Percentiles rank a stretch among this genome's conserved stretches.
Conservation (phyloP, 1,140 invertebrate species). For the Drosophila kohkoa region DNA sequence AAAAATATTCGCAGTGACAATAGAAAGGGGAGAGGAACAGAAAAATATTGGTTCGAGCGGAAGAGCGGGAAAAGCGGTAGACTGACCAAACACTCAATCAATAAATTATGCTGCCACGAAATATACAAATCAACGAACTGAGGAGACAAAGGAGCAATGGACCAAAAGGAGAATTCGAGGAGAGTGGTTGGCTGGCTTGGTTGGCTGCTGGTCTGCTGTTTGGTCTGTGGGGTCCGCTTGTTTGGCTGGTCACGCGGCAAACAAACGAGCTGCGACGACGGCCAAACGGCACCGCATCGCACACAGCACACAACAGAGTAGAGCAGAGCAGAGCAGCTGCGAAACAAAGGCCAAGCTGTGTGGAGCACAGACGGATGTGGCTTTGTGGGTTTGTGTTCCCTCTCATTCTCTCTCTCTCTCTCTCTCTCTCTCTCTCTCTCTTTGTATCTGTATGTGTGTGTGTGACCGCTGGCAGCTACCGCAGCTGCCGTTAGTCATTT, state of each 20-base stretch:
- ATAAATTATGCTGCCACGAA: conserved; percentile 81
- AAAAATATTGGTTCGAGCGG: not conserved
- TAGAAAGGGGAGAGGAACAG: conserved; percentile 35
- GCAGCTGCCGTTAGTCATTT: conserved; percentile 75
- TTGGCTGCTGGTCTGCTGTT: conserved; percentile 9
- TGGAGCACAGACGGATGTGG: conserved; percentile 76
- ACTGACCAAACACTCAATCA: conserved; percentile 80
- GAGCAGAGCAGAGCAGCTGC: conserved; percentile 38
- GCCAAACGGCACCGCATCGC: not conserved
- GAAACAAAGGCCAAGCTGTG: conserved; percentile 68
- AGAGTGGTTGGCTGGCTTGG: conserved; percentile 1
- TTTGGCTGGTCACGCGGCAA: conserved; percentile 74
- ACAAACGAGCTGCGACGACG: conserved; percentile 33
- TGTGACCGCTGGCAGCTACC: conserved; percentile 32
- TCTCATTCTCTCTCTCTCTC: conserved; percentile 16
- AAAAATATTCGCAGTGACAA: conserved; percentile 72
- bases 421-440: conserved; percentile 12
- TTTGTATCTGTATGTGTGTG: conserved; percentile 1
- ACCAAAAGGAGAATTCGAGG: not conserved
- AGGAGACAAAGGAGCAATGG: conserved; percentile 2
- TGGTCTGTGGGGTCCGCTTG: conserved; percentile 53
- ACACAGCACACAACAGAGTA: too few species aligned
- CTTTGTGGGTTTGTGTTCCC: conserved; percentile 64
- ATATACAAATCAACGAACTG: conserved; percentile 75
- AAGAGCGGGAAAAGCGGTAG: conserved; percentile 29